Evolutionary conservation across 2,797 vertebrate genomes (phyloP).

Genomic region (Mycteria americana): DNA sequence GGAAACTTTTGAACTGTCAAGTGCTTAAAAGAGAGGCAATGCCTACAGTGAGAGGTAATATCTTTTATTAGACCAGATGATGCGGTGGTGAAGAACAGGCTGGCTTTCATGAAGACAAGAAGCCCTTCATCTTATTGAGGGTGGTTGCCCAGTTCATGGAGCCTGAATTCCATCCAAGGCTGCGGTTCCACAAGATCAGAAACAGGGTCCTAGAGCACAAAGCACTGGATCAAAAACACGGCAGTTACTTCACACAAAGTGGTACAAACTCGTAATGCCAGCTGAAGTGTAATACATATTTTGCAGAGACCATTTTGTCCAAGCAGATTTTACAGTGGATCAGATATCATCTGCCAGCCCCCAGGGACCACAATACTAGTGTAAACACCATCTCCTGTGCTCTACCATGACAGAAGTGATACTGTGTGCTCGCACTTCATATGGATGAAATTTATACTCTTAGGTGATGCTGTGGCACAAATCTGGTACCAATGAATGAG

Average conservation of each 20-base stretch:
- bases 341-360: background rate
- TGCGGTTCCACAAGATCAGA: background rate
- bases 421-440: background rate
- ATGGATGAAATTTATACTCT: background rate
- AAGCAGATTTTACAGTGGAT: background rate
- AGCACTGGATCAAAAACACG: background rate
- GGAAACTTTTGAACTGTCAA: background rate
- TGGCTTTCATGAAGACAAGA: conserved; percentile 1
- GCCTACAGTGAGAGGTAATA: background rate
- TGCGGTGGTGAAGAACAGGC: background rate
- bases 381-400: background rate
- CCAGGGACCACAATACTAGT: background rate
- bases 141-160: background rate
- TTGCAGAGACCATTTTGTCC: background rate
- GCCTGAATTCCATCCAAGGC: background rate
- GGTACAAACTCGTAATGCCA: background rate
- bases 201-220: background rate
- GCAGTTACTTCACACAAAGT: background rate
- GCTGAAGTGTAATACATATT: background rate
- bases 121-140: background rate
- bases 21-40: background rate
- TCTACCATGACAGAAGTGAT: background rate
- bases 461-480: background rate
- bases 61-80: conserved; percentile 15
- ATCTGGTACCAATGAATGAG: background rate